Evolutionary conservation across 2,113 vertebrate genomes (phyloP).

Genomic region (Tupaia chinensis): DNA sequence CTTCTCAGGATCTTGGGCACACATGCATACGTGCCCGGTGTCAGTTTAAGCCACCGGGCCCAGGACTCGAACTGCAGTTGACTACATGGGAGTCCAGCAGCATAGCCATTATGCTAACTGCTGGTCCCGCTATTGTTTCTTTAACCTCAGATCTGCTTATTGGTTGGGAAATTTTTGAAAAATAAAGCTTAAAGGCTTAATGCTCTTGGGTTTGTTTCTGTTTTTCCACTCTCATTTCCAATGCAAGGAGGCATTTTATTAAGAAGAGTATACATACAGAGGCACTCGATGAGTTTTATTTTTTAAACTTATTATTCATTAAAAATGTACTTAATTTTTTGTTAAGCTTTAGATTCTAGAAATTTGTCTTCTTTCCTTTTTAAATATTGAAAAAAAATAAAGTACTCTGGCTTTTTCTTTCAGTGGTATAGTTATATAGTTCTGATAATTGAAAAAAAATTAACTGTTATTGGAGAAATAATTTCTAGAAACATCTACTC

Average conservation of each 20-base stretch:
- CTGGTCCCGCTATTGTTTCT: background rate
- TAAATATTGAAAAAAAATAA: background rate
- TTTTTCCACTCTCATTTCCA: background rate
- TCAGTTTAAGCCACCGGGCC: too few species aligned
- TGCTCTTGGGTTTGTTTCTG: background rate
- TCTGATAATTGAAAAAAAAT: slow-evolving; percentile 5
- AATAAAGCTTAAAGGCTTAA: background rate
- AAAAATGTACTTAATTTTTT: slow-evolving; percentile 14
- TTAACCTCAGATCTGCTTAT: background rate
- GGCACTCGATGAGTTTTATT: background rate
- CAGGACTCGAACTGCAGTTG: too few species aligned
- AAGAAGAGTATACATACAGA: background rate
- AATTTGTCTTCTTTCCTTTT: background rate
- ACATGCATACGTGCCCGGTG: too few species aligned
- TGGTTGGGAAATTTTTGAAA: background rate
- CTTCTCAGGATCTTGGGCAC: too few species aligned
- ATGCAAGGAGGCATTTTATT: background rate
- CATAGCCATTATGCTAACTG: too few species aligned
- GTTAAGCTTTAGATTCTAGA: background rate
- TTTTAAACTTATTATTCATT: slow-evolving; percentile 15
- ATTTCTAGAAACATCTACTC: background rate
- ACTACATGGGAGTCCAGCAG: too few species aligned
- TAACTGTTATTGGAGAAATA: slow-evolving; percentile 10
- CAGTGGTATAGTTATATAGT: background rate
- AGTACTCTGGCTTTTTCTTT: background rate